Evolutionary conservation across 2,888 invertebrate genomes (phyloP).

Genomic region (Eumacrocentrus americanus): DNA sequence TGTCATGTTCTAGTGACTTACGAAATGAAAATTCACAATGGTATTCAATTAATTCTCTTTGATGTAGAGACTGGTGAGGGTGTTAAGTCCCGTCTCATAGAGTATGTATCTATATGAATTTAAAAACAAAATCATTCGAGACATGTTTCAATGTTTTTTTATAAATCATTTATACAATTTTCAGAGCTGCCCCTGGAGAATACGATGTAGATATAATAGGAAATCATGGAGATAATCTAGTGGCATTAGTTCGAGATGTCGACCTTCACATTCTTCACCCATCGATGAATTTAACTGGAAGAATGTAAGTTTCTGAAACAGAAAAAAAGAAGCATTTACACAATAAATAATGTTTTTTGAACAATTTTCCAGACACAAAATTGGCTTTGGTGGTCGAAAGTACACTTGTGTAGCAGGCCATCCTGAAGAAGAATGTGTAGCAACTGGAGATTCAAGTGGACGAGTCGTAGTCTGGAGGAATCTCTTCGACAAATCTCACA

Average conservation of each 20-base stretch:
- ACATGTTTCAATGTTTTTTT: conserved; percentile 13
- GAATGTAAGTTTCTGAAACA: conserved; percentile 61
- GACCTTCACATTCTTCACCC: conserved; percentile 53
- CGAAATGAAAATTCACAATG: conserved; percentile 35
- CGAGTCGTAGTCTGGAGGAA: conserved; percentile 70
- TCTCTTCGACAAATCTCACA: conserved; percentile 53
- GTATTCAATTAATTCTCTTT: conserved; percentile 44
- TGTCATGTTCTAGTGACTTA: conserved; percentile 49
- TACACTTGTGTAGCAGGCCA: conserved; percentile 68
- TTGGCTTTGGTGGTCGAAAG: conserved; percentile 42
- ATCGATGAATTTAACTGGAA: conserved; percentile 43
- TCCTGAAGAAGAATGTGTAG: conserved; percentile 69
- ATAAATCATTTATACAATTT: conserved; percentile 69
- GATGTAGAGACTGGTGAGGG: conserved; percentile 47
- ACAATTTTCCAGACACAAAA: conserved; percentile 39
- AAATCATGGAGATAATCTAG: conserved; percentile 54
- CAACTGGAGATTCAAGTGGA: conserved; percentile 74
- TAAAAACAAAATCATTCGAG: background rate
- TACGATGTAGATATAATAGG: conserved; percentile 57
- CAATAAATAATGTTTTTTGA: no score
- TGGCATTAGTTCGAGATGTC: conserved; percentile 49
- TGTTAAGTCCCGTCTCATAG: conserved; percentile 36
- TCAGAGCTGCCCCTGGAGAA: conserved; percentile 39
- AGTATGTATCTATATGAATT: conserved; percentile 34
- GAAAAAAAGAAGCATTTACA: background rate